Base-by-base conservation (phyloP, 2,113 vertebrate genomes). In the Chaenocephalus aceratus region DNA sequence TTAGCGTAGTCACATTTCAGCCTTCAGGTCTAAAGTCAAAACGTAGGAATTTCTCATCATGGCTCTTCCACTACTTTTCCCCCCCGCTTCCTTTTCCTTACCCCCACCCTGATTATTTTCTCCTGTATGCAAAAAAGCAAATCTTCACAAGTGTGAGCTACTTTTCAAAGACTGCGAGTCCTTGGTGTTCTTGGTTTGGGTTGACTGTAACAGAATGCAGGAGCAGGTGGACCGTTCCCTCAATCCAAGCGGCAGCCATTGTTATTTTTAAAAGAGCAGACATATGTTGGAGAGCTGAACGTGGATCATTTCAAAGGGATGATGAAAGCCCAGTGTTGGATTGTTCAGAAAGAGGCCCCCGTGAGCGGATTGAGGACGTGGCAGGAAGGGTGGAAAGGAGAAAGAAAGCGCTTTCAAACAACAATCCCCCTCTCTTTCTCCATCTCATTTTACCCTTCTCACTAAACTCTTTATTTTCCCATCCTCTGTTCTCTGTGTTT, bases 321-420 rank as follows among this genome's bases (percentile, higher is more conserved):
- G 91, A 93, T 93, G 85, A 93, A 94, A 94, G 92, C 80, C 72
- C 85, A 63, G 77, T 79, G 86, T 93, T 91, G 93, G 93, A 93
- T 89, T 92, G 91, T 92, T 92, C 92, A 87, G 87, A 94, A 91
- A 93, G 89, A 92, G 85, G 76, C 86, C 79, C 88, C 88, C 83
- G 77, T 87, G 89, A 89, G 88, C 21, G 79, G 82, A 86, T 77
- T 77, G 87, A 87, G 86, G 86, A 91, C 41, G 84, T 87, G 90
- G 84, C 85, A 86, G 86, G 74, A 91, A 92, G 88, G 85, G 84
- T 84, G 77, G 84, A 89, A 85, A 84, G 83, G 77, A 88, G 86
- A 90, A 82, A 82, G 78, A 89, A 76, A 84, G 67, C 11, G 16
- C 67, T 86, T 92, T 88, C 75, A 91, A 91, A 88, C 86, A 86